Percentiles rank a stretch among this genome's conserved stretches.
Evolutionary conservation across 2,888 invertebrate genomes (phyloP).

Genomic region (Acrobasis consociella): DNA sequence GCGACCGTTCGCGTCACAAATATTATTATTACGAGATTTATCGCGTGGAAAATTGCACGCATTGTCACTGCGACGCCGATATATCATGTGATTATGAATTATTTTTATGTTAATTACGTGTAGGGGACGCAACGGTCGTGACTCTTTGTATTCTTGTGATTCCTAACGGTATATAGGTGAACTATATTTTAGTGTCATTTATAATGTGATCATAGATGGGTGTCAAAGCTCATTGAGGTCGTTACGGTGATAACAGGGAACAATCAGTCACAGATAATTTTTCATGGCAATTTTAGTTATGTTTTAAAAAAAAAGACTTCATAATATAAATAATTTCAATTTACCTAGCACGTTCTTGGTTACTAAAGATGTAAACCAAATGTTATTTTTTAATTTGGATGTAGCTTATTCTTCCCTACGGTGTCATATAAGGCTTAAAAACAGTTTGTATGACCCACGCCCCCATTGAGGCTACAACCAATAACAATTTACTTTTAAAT

Average conservation of each 20-base stretch:
- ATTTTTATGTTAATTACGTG: conserved; percentile 77
- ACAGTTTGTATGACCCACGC: too few relatives aligned
- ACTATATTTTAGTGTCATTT: conserved; percentile 11
- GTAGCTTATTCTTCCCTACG: too few relatives aligned
- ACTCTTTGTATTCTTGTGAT: conserved; percentile 10
- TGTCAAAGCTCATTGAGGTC: neutral
- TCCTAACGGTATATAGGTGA: conserved; percentile 1
- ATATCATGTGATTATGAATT: conserved; percentile 77
- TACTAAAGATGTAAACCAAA: too few relatives aligned
- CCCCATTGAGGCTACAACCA: neutral
- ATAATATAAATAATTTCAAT: too few relatives aligned
- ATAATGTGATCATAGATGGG: conserved; percentile 5
- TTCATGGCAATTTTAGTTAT: neutral
- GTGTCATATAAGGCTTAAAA: too few relatives aligned
- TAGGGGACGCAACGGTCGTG: conserved; percentile 51
- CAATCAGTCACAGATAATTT: neutral
- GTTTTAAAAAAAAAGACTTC: too few relatives aligned
- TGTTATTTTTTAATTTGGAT: too few relatives aligned
- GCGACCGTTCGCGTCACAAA: conserved; percentile 53
- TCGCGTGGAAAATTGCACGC: conserved; percentile 80
- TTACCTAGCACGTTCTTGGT: too few relatives aligned
- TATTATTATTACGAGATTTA: conserved; percentile 81
- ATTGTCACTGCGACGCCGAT: conserved; percentile 70
- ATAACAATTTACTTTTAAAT: neutral
- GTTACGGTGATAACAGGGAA: neutral